Evolutionary conservation across 1,140 invertebrate genomes (phyloP), one percentile per base, ranked within the genome.

Genomic region (Drosophila saltans): DNA sequence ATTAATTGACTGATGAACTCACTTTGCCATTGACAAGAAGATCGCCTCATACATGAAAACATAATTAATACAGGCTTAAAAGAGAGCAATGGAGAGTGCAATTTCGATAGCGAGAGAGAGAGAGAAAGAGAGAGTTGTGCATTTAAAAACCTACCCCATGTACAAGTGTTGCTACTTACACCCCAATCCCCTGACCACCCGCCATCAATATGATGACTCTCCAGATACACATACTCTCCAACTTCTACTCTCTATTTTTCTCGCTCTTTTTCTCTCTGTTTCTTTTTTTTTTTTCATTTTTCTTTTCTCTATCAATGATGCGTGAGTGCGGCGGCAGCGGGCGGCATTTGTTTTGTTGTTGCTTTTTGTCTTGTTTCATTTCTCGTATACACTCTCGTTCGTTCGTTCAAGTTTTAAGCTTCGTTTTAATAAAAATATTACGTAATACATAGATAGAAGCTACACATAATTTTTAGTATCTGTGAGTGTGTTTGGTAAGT

Each of bases 401-500:
- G 59, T 52, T 66, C 43, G 66, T 69, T 72, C 70, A 69, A 82
- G 80, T 80, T 78, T 88, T 70, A 89, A 88, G 84, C 84, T 88
- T 84, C 84, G 81, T 84, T 89, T 88, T 90, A 83, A 68, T 81
- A 80, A 88, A 89, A 89, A 89, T 84, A 88, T 88, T 88, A 88
- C 84, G 84, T 88, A 88, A 88, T 88, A 88, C 78, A 72, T 84
- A 84, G 72, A 88, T 84, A 89, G 69, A 72, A 88, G 69, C 75
- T 71, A 69, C 76, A 60, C 41, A 52, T 52, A 67, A 57, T 48
- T 39, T 72, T 72, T 56, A 52, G 68, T 56, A 52, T 45, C 48
- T 70, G 28, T 70, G 64, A 55, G 55, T 64, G 56, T 61, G 33
- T 59, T 43, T 64, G 64, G n/a, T 52, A 16, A 45, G 9, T 57